phyloP scores from a whole-genome alignment of 2,888 invertebrate species.

The Crematogaster levior region DNA sequence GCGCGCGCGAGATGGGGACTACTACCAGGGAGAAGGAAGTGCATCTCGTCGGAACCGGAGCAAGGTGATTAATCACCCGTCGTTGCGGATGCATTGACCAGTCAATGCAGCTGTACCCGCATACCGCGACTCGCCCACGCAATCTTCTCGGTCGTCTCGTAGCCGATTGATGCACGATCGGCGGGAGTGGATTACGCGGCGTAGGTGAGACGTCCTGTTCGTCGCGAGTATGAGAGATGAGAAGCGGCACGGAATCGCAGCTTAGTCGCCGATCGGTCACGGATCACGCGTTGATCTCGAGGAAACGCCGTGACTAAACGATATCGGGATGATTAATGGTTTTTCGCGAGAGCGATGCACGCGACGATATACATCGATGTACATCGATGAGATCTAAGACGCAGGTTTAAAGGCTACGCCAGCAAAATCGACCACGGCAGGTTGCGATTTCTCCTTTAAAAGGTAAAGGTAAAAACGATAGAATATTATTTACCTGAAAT shows the following conservation, averaged over 20 bases:
- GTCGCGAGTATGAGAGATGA: background rate
- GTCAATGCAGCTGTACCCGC: conserved; percentile 65
- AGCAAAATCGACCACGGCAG: background rate
- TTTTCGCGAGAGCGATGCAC: conserved; percentile 16
- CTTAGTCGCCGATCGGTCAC: background rate
- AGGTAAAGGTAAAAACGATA: background rate
- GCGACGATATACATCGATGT: conserved; percentile 22
- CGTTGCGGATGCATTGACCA: conserved; percentile 69
- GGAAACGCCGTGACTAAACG: conserved; percentile 40
- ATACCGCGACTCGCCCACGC: conserved; percentile 52
- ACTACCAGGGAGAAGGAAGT: background rate
- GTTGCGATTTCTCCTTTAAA: background rate
- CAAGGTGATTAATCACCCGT: conserved; percentile 67
- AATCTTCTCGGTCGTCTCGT: conserved; percentile 37
- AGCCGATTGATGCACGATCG: background rate
- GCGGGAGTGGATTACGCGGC: background rate
- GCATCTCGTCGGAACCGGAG: conserved; percentile 64
- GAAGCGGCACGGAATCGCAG: conserved; percentile 17
- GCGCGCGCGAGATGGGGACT: conserved; percentile 23
- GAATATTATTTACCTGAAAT: background rate
- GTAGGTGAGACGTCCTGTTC: conserved; percentile 17
- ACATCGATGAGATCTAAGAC: background rate
- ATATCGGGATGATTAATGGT: conserved; percentile 40
- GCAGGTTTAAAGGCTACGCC: conserved; percentile 5
- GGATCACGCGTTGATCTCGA: conserved; percentile 19